Evolutionary conservation across 1,140 invertebrate species (phyloP), one percentile per base, ranked within the genome.

Genomic region (Charaxes varanes): DNA sequence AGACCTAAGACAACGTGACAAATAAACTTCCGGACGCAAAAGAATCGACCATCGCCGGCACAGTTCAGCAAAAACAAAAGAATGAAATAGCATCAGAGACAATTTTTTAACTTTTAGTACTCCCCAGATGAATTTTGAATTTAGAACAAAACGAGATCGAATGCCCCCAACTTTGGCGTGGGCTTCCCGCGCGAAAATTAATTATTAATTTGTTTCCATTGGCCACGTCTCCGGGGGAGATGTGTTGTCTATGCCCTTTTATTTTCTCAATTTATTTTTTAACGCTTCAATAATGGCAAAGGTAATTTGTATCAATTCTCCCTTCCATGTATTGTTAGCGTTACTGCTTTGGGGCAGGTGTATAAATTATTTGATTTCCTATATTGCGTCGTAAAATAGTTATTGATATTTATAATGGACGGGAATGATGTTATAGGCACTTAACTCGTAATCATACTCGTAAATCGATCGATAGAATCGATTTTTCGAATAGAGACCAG

Each of bases 121-220:
- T 51, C 50, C 41, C 47, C 41, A 51, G 40, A 62, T 64, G 55
- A 68, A 68, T 68, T 70, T 74, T 67, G 70, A 73, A 80, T 74
- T 73, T 67, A 48, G 59, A 74, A 77, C 71, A 74, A 78, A 74
- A 70, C 62, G 64, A 64, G 60, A 66, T 61, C 64, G 62, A 60
- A 67, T 69, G 60, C 60, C 59, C 65, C 69, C 52, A 62, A 64
- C 61, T 68, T 67, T 35, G 53, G 44, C 43, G 54, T 40, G 53
- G 38, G 59, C 55, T 46, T 49, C 49, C 38, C 53, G 50, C 36
- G 38, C 48, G 52, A 45, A 45, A 45, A 45, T 45, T 45, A 45
- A 45, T 45, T 26, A 45, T 45, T 45, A 45, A 45, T 45, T 45
- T 45, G 42, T 45, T 45, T 37, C 42, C 36, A 52, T 59, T 48